Percentiles rank a stretch among this genome's conserved stretches.
phyloP scores from a whole-genome alignment of 2,113 vertebrate species.

The Canis aureus region DNA sequence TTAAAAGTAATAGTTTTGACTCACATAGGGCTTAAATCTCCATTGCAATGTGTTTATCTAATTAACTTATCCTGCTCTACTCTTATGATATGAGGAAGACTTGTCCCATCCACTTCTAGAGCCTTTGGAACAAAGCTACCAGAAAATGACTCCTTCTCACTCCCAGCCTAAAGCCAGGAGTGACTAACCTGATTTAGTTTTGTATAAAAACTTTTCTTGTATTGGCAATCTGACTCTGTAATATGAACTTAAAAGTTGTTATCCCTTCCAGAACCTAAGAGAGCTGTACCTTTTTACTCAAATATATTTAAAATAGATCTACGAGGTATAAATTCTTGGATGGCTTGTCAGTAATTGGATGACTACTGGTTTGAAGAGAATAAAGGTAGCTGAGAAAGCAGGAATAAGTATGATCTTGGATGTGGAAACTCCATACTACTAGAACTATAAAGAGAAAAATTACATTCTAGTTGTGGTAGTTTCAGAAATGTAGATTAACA shows the following conservation, averaged over 20 bases:
- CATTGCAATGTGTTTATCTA: neutral
- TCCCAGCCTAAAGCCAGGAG: neutral
- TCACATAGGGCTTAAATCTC: neutral
- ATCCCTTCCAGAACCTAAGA: neutral
- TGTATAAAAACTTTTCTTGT: neutral
- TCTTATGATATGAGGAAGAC: neutral
- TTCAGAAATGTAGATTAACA: neutral
- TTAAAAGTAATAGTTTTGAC: neutral
- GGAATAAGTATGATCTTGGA: neutral
- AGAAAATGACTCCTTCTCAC: neutral
- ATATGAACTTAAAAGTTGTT: slow-evolving; percentile 6
- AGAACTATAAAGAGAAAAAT: neutral
- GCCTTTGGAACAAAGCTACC: neutral
- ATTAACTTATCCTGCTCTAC: neutral
- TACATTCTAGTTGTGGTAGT: slow-evolving; percentile 29
- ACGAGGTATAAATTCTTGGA: neutral
- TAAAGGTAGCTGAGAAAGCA: slow-evolving; percentile 4
- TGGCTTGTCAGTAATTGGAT: neutral
- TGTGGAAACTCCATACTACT: neutral
- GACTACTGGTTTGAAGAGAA: neutral
- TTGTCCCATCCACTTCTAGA: neutral
- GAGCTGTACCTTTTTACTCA: neutral
- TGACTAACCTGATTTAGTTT: neutral
- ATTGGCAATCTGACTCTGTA: neutral
- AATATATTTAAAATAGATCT: neutral